Conservation (phyloP, 2,113 vertebrate species). For the Monopterus albus region DNA sequence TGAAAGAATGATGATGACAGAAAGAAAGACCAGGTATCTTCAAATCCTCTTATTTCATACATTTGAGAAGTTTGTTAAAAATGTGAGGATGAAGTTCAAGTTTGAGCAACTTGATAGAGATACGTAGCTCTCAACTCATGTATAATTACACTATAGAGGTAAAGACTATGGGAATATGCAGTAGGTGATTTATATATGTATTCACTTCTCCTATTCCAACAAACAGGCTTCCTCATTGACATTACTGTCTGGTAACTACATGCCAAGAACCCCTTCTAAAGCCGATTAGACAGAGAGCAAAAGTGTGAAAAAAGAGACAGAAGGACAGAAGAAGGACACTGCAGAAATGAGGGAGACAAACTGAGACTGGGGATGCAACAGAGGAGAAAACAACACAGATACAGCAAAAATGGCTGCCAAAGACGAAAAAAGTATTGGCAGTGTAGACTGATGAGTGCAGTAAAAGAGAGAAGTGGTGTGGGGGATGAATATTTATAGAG, state of each 20-base stretch:
- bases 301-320: neutral
- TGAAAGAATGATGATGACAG: too few relatives aligned
- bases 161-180: too few relatives aligned
- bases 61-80: too few relatives aligned
- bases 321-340: constrained; percentile 20
- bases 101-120: too few relatives aligned
- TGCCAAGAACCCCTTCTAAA: constrained; percentile 13
- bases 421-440: neutral
- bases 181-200: too few relatives aligned
- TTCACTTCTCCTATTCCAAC: neutral
- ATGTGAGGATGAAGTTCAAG: too few relatives aligned
- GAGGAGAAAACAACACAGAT: neutral
- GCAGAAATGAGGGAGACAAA: constrained; percentile 1
- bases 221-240: constrained; percentile 9
- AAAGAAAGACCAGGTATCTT: neutral
- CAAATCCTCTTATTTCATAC: neutral
- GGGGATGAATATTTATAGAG: too few relatives aligned
- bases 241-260: constrained; percentile 2
- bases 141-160: too few relatives aligned
- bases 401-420: too few relatives aligned
- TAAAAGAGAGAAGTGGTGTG: too few relatives aligned
- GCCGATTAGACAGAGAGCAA: constrained; percentile 14
- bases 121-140: too few relatives aligned
- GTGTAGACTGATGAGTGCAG: neutral
- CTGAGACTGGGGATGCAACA: neutral